Conservation (phyloP, 1,140 invertebrate species). For the Xylocopa sonorina region DNA sequence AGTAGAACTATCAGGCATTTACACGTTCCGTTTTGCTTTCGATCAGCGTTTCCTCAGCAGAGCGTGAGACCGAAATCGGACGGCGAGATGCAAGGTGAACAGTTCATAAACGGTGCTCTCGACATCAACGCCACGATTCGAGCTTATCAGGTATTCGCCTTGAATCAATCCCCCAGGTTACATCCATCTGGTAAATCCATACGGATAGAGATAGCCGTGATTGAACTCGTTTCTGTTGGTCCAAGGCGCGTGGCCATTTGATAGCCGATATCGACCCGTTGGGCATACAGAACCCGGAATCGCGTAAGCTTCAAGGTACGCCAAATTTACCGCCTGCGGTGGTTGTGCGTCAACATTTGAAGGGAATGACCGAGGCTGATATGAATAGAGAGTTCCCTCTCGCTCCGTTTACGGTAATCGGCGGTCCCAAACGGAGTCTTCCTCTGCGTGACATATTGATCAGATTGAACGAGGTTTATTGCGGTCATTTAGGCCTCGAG, state of each 20-base stretch:
- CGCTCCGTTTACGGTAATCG: conserved; percentile 87
- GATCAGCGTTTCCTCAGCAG: conserved; percentile 2
- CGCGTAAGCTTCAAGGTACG: conserved; percentile 72
- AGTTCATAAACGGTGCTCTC: conserved; percentile 48
- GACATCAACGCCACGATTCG: conserved; percentile 70
- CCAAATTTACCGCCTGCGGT: conserved; percentile 68
- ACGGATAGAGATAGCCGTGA: background rate
- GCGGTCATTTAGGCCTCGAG: conserved; percentile 89
- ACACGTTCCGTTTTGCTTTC: background rate
- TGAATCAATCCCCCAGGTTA: background rate
- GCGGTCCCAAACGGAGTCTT: conserved; percentile 83
- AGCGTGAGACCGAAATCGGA: conserved; percentile 17
- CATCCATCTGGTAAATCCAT: rapidly evolving
- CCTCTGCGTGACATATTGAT: conserved; percentile 88
- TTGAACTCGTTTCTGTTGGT: background rate
- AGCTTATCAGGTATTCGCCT: conserved; percentile 68
- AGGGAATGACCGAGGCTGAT: conserved; percentile 84
- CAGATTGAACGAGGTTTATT: conserved; percentile 88
- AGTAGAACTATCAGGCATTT: background rate
- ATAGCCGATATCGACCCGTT: conserved; percentile 91
- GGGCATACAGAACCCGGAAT: conserved; percentile 79
- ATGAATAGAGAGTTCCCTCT: conserved; percentile 86
- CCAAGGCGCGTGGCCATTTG: conserved; percentile 89
- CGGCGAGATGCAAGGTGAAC: conserved; percentile 51
- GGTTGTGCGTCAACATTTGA: conserved; percentile 75